Conservation (phyloP, 1,140 invertebrate species). For the Tetramorium alpestre region DNA sequence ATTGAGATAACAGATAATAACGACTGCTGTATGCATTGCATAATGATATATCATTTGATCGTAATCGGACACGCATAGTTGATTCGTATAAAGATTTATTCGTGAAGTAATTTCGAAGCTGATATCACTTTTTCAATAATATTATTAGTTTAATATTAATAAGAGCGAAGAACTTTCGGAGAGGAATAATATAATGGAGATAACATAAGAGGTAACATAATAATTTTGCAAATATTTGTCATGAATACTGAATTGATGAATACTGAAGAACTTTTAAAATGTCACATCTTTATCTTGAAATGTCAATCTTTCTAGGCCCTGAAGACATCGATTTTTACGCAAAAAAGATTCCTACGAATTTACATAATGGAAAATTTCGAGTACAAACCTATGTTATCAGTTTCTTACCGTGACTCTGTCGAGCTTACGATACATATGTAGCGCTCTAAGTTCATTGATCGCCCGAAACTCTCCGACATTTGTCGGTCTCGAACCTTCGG, state of each 20-base stretch:
- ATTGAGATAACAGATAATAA: background rate
- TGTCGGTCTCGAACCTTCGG: background rate
- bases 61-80: constrained; percentile 36
- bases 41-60: constrained; percentile 18
- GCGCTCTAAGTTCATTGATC: constrained; percentile 25
- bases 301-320: background rate
- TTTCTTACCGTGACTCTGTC: background rate
- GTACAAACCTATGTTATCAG: background rate
- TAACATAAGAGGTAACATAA: background rate
- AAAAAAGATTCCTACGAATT: background rate
- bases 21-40: background rate
- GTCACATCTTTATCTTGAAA: background rate
- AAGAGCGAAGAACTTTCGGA: too few species aligned
- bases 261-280: background rate
- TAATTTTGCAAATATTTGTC: background rate
- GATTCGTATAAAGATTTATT: background rate
- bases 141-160: background rate
- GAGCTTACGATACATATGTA: background rate
- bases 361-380: background rate
- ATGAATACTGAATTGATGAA: background rate
- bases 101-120: background rate
- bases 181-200: background rate
- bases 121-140: too few species aligned
- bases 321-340: background rate
- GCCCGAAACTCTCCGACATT: background rate